Evolutionary conservation across 2,113 vertebrate species (phyloP).

Genomic region (Anhinga rufa): DNA sequence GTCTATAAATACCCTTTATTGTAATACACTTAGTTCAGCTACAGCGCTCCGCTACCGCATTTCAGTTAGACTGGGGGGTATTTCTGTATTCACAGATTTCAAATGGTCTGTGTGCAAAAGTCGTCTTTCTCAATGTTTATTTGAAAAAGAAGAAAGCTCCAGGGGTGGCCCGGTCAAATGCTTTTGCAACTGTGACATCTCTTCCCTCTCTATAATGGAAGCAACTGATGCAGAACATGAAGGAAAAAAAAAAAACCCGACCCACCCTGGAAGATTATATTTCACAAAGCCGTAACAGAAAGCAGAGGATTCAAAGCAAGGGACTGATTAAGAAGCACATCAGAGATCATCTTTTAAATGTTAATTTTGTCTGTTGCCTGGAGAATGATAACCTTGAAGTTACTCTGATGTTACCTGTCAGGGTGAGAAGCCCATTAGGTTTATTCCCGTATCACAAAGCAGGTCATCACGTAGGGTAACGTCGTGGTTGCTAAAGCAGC

Average conservation of each 20-base stretch:
- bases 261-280: not conserved
- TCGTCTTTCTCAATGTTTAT: not conserved
- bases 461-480: not conserved
- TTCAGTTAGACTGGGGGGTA: not conserved
- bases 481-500: not conserved
- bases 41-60: rapidly evolving
- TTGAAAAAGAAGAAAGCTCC: not conserved
- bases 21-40: not conserved
- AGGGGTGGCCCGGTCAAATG: not conserved
- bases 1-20: not conserved
- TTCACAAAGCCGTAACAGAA: not conserved
- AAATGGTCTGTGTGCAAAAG: not conserved
- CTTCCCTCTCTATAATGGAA: not conserved
- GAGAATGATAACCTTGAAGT: not conserved
- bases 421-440: not conserved
- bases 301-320: not conserved
- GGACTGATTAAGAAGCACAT: not conserved
- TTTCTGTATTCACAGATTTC: not conserved
- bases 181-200: not conserved
- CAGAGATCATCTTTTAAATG: constrained; percentile 15
- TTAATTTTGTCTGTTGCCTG: not conserved
- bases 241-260: not conserved
- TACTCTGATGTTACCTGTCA: not conserved
- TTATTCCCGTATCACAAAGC: not conserved
- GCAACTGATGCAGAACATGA: not conserved